Conservation (phyloP, 1,140 invertebrate genomes). For the Papilio polyxenes region DNA sequence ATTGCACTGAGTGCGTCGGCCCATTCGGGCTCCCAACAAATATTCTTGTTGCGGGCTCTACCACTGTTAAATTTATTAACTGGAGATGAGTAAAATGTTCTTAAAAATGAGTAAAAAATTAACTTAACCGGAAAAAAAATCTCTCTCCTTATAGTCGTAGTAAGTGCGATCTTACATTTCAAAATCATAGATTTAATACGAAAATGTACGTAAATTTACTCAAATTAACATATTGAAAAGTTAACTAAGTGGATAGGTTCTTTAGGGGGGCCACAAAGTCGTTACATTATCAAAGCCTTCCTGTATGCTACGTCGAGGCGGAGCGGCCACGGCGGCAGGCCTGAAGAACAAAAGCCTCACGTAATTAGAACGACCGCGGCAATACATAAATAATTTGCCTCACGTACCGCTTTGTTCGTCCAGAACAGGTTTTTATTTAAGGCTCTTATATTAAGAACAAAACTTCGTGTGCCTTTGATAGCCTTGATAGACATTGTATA, state of each 20-base stretch:
- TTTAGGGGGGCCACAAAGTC: slow-evolving; percentile 57
- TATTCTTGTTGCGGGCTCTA: too few relatives aligned
- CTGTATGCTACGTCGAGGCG: slow-evolving; percentile 50
- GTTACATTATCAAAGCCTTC: slow-evolving; percentile 62
- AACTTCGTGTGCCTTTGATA: slow-evolving; percentile 72
- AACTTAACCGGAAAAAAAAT: too few relatives aligned
- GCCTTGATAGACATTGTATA: slow-evolving; percentile 50
- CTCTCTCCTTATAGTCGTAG: not conserved
- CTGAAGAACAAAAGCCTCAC: slow-evolving; percentile 74
- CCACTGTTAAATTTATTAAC: too few relatives aligned
- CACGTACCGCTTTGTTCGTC: slow-evolving; percentile 75
- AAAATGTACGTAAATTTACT: not conserved
- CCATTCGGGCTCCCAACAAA: too few relatives aligned
- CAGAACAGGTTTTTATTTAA: slow-evolving; percentile 77
- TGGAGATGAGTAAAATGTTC: too few relatives aligned
- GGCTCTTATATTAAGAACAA: slow-evolving; percentile 75
- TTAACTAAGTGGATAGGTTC: slow-evolving; percentile 61
- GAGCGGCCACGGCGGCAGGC: slow-evolving; percentile 50
- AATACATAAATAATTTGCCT: slow-evolving; percentile 80
- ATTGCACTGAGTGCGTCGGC: too few relatives aligned
- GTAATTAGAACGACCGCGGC: slow-evolving; percentile 77
- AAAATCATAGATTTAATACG: not conserved
- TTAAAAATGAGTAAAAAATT: too few relatives aligned
- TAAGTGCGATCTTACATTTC: not conserved
- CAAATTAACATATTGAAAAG: slow-evolving; percentile 43